Evolutionary conservation across 2,888 invertebrate species (phyloP).

Genomic region (Keiferia lycopersicella): DNA sequence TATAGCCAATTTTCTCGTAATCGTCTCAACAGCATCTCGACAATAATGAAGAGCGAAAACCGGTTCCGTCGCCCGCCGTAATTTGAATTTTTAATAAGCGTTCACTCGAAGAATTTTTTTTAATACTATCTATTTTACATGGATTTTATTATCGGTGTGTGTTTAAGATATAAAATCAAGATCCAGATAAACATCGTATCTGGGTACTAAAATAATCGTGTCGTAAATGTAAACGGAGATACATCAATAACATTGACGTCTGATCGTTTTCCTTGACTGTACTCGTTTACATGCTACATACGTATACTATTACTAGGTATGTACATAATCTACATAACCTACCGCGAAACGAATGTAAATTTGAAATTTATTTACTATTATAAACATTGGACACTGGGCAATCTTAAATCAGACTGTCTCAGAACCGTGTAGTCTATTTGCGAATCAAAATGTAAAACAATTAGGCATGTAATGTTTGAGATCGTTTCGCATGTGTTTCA

Average conservation of each 20-base stretch:
- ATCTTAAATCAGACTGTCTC: conserved; percentile 13
- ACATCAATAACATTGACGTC: conserved; percentile 24
- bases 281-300: conserved; percentile 19
- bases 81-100: conserved; percentile 16
- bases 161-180: not conserved
- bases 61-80: conserved; percentile 20
- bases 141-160: not conserved
- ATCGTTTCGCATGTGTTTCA: not conserved
- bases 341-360: conserved; percentile 13
- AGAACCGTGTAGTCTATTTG: conserved; percentile 8
- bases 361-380: conserved; percentile 8
- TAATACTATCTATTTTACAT: not conserved
- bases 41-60: conserved; percentile 24
- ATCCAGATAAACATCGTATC: conserved; percentile 13
- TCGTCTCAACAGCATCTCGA: conserved; percentile 25
- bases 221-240: conserved; percentile 17
- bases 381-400: conserved; percentile 9
- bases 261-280: conserved; percentile 23
- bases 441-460: conserved; percentile 5
- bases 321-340: conserved; percentile 21
- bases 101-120: not conserved
- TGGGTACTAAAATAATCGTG: conserved; percentile 16
- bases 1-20: conserved; percentile 26
- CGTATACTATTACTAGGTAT: too few relatives aligned
- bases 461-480: not conserved